A percentile compares a stretch with the other conserved stretches of the same genome.
phyloP scores from a whole-genome alignment of 2,797 vertebrate species.

The Rhinichthys osculus region DNA sequence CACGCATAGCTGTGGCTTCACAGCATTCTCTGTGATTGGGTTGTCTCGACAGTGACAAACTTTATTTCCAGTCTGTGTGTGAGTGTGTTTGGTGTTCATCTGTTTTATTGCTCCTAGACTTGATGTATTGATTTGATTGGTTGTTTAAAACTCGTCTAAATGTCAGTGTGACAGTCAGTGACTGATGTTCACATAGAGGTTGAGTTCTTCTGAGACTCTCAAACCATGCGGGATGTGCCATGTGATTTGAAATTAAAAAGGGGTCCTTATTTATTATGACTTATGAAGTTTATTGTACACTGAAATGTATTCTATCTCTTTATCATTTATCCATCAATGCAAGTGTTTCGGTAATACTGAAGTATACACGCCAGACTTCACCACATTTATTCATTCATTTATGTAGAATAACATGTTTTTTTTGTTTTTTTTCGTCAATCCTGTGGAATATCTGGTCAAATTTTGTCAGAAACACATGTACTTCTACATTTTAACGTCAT shows the following conservation, averaged over 20 bases:
- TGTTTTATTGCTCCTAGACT: slow-evolving; percentile 30
- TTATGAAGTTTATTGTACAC: background rate
- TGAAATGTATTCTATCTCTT: background rate
- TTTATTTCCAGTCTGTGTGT: slow-evolving; percentile 89
- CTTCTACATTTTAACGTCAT: background rate
- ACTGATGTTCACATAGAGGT: background rate
- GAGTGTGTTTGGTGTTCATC: slow-evolving; percentile 33
- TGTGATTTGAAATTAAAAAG: background rate
- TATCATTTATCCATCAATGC: background rate
- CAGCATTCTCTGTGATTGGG: slow-evolving; percentile 91
- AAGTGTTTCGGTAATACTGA: background rate
- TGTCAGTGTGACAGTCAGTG: slow-evolving; percentile 6
- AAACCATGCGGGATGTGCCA: background rate
- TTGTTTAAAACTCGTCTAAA: slow-evolving; percentile 39
- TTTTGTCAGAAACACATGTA: background rate
- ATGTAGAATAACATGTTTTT: background rate
- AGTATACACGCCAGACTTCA: background rate
- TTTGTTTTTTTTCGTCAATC: background rate
- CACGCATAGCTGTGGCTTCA: slow-evolving; percentile 93
- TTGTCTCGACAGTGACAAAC: slow-evolving; percentile 91
- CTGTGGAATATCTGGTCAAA: background rate
- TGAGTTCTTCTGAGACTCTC: background rate
- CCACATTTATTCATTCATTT: background rate
- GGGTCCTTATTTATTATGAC: background rate
- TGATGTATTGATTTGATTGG: slow-evolving; percentile 37